Evolutionary conservation across 2,888 invertebrate species (phyloP), one percentile per base, ranked within the genome.

Genomic region (Chloroclystis v-ata): DNA sequence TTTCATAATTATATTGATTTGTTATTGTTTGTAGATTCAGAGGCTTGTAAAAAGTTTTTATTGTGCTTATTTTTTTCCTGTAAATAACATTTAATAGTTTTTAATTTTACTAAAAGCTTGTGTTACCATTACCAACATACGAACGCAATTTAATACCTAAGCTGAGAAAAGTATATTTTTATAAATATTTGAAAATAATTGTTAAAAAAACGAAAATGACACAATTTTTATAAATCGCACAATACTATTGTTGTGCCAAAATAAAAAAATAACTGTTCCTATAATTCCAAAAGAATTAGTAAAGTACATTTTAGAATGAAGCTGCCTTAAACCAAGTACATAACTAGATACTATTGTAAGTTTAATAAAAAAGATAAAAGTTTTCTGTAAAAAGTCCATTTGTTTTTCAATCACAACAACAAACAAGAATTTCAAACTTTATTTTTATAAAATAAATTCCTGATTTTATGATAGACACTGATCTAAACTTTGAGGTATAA

Each of bases 51-150:
- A 37, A 37, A 37, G 9, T 24, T 29, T 12, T 28, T 16, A 2
- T 35, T 37, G 47, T 43, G 45, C 43, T 49, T 58, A 38, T 47
- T 10, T n/a, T 10, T 20, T 20, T 6, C 20, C 42, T 60, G 47
- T 61, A 50, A 20, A 43, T 54, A 47, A 43, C 33, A 9, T n/a
- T n/a, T n/a, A n/a, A n/a, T n/a, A n/a, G n/a, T n/a, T n/a, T n/a
- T 42, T 43, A 25, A 9, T 35, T 38, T 32, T 35, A 46, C 2
- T 25, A 29, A 35, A 32, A 32, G 30, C 25, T 47, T 43, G 43
- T 43, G 48, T 48, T 49, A 49, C 49, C 49, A 49, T 30, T 25
- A 38, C 41, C 5, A 38, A 47, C 28, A 25, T 40, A 30, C 40
- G 24, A 10, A 37, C 35, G 37, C 41, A 30, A 45, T 37, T 40